These are phyloP conservation scores for Acanthococcus lagerstroemiae DNA, from an alignment of 2,888 invertebrate species.

Conservation along the genomic window DNA sequence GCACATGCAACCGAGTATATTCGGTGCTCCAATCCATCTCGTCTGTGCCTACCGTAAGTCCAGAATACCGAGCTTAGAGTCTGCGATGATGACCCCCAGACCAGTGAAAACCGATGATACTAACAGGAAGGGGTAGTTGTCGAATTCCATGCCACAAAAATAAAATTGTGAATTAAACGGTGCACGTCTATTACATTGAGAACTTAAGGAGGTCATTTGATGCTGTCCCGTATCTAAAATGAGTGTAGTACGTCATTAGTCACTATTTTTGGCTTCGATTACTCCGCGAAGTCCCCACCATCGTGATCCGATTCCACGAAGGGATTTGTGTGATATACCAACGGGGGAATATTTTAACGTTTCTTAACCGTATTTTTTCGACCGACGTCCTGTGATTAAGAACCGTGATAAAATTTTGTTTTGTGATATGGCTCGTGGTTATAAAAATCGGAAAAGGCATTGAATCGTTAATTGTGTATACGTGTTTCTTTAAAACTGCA, in stretches of 20 bases:
- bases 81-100: no score
- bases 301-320: conserved; percentile 24
- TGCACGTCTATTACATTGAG: conserved; percentile 9
- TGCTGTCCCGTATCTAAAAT: conserved; percentile 30
- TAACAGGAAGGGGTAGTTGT: no score
- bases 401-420: background rate
- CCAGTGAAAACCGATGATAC: no score
- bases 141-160: no score
- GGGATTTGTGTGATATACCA: conserved; percentile 23
- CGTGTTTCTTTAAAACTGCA: background rate
- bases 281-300: conserved; percentile 19
- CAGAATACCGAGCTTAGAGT: no score
- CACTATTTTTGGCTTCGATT: conserved; percentile 30
- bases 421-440: conserved; percentile 21
- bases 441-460: background rate
- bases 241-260: conserved; percentile 28
- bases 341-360: background rate
- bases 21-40: no score
- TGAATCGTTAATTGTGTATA: background rate
- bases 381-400: conserved; percentile 30
- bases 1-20: no score
- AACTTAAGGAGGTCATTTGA: conserved; percentile 30
- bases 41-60: no score
- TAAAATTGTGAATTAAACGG: background rate
- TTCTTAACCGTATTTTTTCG: conserved; percentile 23